Evolutionary conservation across 2,113 vertebrate species (phyloP).

Genomic region (Dryoscopus gambensis): DNA sequence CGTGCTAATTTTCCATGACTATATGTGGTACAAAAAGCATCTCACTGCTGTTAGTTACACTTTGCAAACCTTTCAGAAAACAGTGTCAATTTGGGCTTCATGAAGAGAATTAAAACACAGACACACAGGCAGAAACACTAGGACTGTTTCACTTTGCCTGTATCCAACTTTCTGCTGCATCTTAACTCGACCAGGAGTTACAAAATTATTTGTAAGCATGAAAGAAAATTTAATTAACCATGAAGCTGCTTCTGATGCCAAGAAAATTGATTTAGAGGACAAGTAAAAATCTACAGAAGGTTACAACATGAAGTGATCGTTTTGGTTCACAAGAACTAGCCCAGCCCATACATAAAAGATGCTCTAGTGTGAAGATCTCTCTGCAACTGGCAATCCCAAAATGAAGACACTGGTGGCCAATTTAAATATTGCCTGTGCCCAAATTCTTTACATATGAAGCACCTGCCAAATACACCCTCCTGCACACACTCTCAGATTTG

Average conservation of each 20-base stretch:
- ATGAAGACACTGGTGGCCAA: background rate
- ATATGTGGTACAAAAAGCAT: background rate
- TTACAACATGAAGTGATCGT: background rate
- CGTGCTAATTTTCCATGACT: background rate
- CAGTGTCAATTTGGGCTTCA: background rate
- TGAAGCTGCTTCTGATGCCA: background rate
- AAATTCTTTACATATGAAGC: background rate
- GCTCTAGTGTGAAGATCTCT: background rate
- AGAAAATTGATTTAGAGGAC: background rate
- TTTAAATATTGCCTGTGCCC: background rate
- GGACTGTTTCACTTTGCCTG: background rate
- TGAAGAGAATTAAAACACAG: background rate
- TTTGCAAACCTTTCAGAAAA: background rate
- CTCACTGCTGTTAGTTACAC: background rate
- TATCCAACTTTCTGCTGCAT: background rate
- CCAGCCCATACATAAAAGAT: background rate
- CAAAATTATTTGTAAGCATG: background rate
- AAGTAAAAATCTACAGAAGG: background rate
- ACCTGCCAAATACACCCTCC: background rate
- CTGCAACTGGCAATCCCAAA: background rate
- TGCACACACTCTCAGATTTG: background rate
- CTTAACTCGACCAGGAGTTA: fast-evolving
- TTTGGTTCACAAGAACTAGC: background rate
- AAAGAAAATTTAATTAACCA: background rate
- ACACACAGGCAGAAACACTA: background rate